Conservation (phyloP, 2,888 invertebrate genomes). For the Acleris holmiana region DNA sequence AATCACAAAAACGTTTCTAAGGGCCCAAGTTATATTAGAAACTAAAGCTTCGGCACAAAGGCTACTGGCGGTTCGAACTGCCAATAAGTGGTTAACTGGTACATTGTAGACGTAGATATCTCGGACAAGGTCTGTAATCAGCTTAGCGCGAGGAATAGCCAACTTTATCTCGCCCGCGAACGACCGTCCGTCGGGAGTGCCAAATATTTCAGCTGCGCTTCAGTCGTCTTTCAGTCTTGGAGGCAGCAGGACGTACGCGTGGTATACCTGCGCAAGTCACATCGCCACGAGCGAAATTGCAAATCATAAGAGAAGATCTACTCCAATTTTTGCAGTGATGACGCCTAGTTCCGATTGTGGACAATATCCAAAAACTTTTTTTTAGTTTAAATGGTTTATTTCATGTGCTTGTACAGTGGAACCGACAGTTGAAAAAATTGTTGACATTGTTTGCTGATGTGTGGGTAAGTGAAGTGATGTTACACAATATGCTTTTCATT, state of each 20-base stretch:
- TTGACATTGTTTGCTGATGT: constrained; percentile 60
- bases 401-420: constrained; percentile 16
- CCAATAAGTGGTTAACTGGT: constrained; percentile 32
- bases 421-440: constrained; percentile 55
- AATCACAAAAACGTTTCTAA: neutral
- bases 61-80: constrained; percentile 23
- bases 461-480: constrained; percentile 58
- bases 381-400: constrained; percentile 5
- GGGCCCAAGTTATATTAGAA: constrained; percentile 16
- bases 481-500: constrained; percentile 17
- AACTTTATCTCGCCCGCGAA: constrained; percentile 60
- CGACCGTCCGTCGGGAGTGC: constrained; percentile 52
- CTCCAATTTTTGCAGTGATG: constrained; percentile 22
- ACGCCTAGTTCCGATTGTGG: constrained; percentile 14
- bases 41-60: constrained; percentile 13
- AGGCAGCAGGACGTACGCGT: constrained; percentile 55
- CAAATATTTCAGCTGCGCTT: constrained; percentile 57
- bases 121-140: constrained; percentile 59
- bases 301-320: constrained; percentile 29
- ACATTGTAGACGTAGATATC: constrained; percentile 39
- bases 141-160: constrained; percentile 64
- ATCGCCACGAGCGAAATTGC: constrained; percentile 51
- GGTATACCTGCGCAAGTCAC: constrained; percentile 37
- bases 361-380: constrained; percentile 13
- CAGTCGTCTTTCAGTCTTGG: constrained; percentile 64